Percentiles rank a stretch among this genome's conserved stretches.
Evolutionary conservation across 35 echinoderm and acorn worm genomes (phyloP).

Genomic region (Patiria miniata): DNA sequence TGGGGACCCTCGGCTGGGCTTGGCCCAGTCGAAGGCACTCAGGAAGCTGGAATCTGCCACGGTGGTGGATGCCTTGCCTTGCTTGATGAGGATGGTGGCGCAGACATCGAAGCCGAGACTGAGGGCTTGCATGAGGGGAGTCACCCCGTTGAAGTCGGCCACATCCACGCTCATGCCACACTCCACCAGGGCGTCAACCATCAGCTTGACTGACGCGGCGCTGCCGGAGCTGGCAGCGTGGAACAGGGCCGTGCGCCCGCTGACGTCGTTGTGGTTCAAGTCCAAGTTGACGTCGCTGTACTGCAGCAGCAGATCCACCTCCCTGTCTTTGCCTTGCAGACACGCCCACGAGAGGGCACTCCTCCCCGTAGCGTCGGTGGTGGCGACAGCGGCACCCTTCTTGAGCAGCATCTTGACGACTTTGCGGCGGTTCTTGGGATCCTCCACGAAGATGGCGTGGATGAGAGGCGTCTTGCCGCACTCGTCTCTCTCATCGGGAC

Average conservation of each 20-base stretch:
- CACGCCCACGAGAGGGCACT: slow-evolving; percentile 77
- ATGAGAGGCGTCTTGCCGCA: slow-evolving; percentile 74
- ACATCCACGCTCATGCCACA: slow-evolving; percentile 72
- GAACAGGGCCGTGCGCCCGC: slow-evolving; percentile 73
- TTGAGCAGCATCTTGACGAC: slow-evolving; percentile 58
- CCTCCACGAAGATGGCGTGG: slow-evolving; percentile 79
- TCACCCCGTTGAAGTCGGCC: slow-evolving; percentile 69
- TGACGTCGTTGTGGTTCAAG: slow-evolving; percentile 72
- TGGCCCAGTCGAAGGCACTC: slow-evolving; percentile 73
- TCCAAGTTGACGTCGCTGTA: slow-evolving; percentile 67
- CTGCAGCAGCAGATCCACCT: slow-evolving; percentile 37
- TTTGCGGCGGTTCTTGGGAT: slow-evolving; percentile 53
- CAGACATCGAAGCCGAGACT: slow-evolving; percentile 68
- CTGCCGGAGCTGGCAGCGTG: slow-evolving; percentile 80
- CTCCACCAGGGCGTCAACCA: slow-evolving; percentile 56
- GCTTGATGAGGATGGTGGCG: slow-evolving; percentile 78
- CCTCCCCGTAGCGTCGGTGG: slow-evolving; percentile 50
- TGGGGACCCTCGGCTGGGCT: slow-evolving; percentile 6
- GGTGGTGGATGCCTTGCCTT: slow-evolving; percentile 73
- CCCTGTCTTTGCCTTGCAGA: slow-evolving; percentile 56
- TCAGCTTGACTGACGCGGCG: slow-evolving; percentile 63
- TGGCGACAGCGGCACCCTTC: slow-evolving; percentile 47
- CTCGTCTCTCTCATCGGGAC: slow-evolving; percentile 53
- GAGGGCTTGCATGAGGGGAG: slow-evolving; percentile 86
- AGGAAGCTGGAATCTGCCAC: slow-evolving; percentile 53